Conservation (phyloP, 1,140 invertebrate species). For the Anoplolepis gracilipes region DNA sequence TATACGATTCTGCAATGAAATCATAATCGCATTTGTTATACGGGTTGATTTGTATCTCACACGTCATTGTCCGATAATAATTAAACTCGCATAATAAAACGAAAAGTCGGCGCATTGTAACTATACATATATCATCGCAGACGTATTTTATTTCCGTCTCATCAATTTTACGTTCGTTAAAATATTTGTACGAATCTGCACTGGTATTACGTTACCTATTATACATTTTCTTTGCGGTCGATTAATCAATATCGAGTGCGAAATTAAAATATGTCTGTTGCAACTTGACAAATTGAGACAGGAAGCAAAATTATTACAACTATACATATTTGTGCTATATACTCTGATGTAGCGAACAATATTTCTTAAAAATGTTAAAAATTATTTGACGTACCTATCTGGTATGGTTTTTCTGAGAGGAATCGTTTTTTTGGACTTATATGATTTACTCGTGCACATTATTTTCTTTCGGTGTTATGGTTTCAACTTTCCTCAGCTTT, state of each 20-base stretch:
- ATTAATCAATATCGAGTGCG: conserved; percentile 48
- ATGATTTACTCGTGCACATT: conserved; percentile 22
- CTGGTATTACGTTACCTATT: conserved; percentile 51
- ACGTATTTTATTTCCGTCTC: conserved; percentile 52
- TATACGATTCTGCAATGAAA: background rate
- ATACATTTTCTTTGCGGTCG: conserved; percentile 28
- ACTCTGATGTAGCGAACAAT: background rate
- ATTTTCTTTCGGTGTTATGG: conserved; percentile 33
- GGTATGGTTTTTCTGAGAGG: background rate
- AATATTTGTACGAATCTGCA: conserved; percentile 31
- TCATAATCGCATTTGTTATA: background rate
- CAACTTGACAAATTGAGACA: conserved; percentile 1
- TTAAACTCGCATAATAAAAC: background rate
- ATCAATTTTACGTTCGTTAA: conserved; percentile 10
- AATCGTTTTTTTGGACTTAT: conserved; percentile 23
- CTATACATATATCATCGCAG: conserved; percentile 6
- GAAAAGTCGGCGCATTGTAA: background rate
- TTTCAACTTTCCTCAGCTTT: conserved; percentile 28
- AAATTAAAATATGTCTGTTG: conserved; percentile 36
- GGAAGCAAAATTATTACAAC: conserved; percentile 14
- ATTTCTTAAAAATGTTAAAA: background rate
- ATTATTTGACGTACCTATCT: background rate
- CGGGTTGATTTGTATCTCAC: background rate
- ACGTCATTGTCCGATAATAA: too few relatives aligned
- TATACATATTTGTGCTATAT: background rate